Base-by-base conservation (phyloP, 2,888 invertebrate genomes). In the Trichacis sp. region DNA sequence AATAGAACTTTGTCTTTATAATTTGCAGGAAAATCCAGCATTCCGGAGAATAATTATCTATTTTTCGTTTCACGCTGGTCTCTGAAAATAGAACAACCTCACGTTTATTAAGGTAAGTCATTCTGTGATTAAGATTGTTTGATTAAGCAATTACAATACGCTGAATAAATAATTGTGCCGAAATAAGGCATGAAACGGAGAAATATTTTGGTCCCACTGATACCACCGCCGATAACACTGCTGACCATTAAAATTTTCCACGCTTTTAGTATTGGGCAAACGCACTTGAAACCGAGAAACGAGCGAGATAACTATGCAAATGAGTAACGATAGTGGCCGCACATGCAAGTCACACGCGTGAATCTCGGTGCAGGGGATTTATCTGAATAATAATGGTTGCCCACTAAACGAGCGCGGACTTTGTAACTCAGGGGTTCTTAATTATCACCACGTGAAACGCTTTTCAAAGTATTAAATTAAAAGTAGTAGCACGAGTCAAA, bases 91-190 rank as follows among this genome's bases (percentile, higher is more conserved):
- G 58, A 45, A 52, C 36, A 64, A 64, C 49, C 48, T 55, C 17
- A 68, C 64, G 15, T 68, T 64, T n/a, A 64, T 68, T 9, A 68
- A 68, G 68, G 68, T 68, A 48, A 55, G 64, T 38, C 15, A 4
- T 15, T 11, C 36, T 6, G 3, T 11, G 36, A 36, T 3, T 11
- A 6, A n/a, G 36, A 42, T 2, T 14, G 8, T 42, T 42, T 5
- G 14, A 42, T 42, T 17, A 42, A 14, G 14, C 42, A 18, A 42
- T 2, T 18, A 15, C n/a, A n/a, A n/a, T n/a, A n/a, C n/a, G n/a
- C n/a, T n/a, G n/a, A n/a, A n/a, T n/a, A n/a, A n/a, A n/a, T n/a
- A n/a, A n/a, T n/a, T n/a, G n/a, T n/a, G n/a, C n/a, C n/a, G n/a
- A n/a, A n/a, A n/a, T n/a, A n/a, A n/a, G n/a, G n/a, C n/a, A n/a